Base-by-base conservation (phyloP, 30 jellyfish, hydroid and myxozoan species). In the Hydra vulgaris region DNA sequence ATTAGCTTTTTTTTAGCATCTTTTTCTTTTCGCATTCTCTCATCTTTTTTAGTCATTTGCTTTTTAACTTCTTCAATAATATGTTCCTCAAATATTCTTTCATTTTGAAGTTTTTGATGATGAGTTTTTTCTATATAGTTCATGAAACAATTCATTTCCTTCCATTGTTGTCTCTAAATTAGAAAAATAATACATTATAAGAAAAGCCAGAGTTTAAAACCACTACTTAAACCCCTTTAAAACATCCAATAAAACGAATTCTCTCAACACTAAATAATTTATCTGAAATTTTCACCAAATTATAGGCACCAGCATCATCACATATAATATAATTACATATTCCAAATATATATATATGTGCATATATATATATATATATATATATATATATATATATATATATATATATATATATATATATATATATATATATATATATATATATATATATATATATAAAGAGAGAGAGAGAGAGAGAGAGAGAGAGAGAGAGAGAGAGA, bases 121-220 rank as follows among this genome's bases (percentile, higher is more conserved):
- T 92, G 81, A 12, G 95, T 86, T 89, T 77, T 83, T 67, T 82
- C 95, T 21, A 87, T 88, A 78, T 91, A 91, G 55, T 91, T 95
- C 98, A 91, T 91, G 77, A 91, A 91, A 24, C 98, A 95, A 54
- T 86, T 95, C 83, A 83, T 91, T 72, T 91, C 98, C 23, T 85
- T 88, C 17, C 95, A 95, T 17, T 85, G 82, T 5, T 87, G 84
- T 82, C 78, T 79, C 97, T 89, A 61, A 75, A 56, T 7, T 8
- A 19, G 76, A 53, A 18, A 68, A 23, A 56, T 15, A 56, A 56
- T 15, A 69, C 17, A 23, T 56, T 56, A 15, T 56, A n/a, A 15
- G 18, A 15, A 68, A 68, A 68, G 75, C 16, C 61, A 40, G 8
- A 40, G 61, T 40, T 40, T 40, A 40, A 40, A 40, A 3, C 12